phyloP scores from a whole-genome alignment of 2,113 vertebrate genomes.

The Odocoileus virginianus region DNA sequence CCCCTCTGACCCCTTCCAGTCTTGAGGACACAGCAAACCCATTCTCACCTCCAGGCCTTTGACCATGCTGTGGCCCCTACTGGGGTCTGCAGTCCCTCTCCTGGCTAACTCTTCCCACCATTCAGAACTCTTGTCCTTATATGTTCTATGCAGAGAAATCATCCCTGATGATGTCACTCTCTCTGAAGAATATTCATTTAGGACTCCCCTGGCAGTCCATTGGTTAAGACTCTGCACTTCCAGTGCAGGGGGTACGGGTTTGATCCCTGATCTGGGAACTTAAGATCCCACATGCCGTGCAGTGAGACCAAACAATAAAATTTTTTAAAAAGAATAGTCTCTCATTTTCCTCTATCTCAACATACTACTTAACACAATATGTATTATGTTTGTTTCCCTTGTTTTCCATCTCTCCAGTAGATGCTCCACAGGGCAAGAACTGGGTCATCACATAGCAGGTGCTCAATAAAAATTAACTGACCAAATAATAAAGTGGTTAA shows the following conservation, averaged over 20 bases:
- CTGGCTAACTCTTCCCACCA: no score
- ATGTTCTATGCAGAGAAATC: not conserved
- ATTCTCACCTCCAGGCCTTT: not conserved
- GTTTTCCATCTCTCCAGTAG: not conserved
- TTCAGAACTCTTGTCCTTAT: not conserved
- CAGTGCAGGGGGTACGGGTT: rapidly evolving
- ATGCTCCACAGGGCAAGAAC: not conserved
- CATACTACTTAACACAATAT: no score
- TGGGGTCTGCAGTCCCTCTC: not conserved
- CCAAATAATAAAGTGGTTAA: not conserved
- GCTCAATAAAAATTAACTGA: slow-evolving; percentile 20
- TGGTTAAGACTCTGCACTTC: not conserved
- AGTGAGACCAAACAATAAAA: not conserved
- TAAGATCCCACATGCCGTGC: not conserved
- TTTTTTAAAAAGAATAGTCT: not conserved
- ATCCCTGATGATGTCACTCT: not conserved
- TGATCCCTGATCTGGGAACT: not conserved
- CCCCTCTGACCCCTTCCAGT: not conserved
- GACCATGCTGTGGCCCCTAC: not conserved
- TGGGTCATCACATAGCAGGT: not conserved
- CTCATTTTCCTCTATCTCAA: not conserved
- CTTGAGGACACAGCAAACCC: not conserved
- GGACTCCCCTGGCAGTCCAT: not conserved
- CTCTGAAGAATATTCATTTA: not conserved
- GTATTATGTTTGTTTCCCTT: not conserved